Base-by-base conservation (phyloP, 2,113 vertebrate genomes). In the Geococcyx californianus region DNA sequence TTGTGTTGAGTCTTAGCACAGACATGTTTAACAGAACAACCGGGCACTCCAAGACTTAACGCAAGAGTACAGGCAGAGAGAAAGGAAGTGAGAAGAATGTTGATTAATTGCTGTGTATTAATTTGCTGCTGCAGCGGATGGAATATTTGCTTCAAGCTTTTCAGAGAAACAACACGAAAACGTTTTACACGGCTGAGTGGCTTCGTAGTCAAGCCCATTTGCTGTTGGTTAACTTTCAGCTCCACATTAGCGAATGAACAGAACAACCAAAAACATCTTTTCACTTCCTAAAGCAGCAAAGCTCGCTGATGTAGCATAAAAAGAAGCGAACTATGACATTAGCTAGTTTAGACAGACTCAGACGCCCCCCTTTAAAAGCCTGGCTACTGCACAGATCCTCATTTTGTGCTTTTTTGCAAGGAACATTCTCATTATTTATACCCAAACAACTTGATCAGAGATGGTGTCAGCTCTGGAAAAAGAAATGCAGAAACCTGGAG, bases 51-150 rank as follows among this genome's bases (percentile, higher is more conserved):
- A 63, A 72, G 68, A 38, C 68, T 68, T 84, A 81, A 74, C 77
- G 56, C 87, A 55, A 66, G 51, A 66, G 63, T 19, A 92, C 23
- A 24, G 6, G 68, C 76, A 49, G 59, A 60, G 73, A 47, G 75
- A 90, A 90, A 78, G 76, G 34, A 49, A 90, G 69, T 72, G 76
- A 83, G 80, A 78, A 81, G 90, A 78, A 90, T 95, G 74, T 54
- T 96, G 92, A 95, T 96, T 93, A 95, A 96, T 93, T 96, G 80
- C 31, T 58, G 38, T 44, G 72, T 75, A 92, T 90, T 93, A 77
- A 89, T 88, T 93, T 96, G 60, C 75, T 3, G 3, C 75, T 69
- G 66, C 62, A 60, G 83, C 1, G n/a, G 72, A 59, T 45, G 28
- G 86, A 78, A 84, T 84, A 68, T 84, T 93, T 86, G 60, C 90